A percentile compares a stretch with the other conserved stretches of the same genome.
Conservation (phyloP, 2,888 invertebrate genomes). For the Dicroscelio sp. region DNA sequence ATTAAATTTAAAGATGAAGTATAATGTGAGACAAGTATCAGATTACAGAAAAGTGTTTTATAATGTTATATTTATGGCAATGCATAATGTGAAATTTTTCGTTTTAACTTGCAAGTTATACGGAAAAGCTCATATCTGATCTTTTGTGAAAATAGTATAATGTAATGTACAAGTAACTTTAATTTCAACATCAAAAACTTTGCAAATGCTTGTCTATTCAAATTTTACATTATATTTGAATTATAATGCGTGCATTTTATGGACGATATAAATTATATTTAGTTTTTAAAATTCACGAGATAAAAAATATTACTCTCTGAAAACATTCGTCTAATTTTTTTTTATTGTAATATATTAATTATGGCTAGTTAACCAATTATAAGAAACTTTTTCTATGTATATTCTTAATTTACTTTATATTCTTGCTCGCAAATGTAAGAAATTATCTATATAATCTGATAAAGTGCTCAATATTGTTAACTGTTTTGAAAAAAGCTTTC, state of each 20-base stretch:
- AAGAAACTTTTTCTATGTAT: too few relatives aligned
- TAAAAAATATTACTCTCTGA: too few relatives aligned
- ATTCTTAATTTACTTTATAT: too few relatives aligned
- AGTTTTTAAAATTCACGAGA: too few relatives aligned
- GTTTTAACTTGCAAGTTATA: slow-evolving; percentile 57
- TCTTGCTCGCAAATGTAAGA: too few relatives aligned
- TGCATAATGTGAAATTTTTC: slow-evolving; percentile 61
- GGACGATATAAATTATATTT: background rate
- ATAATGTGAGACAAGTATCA: slow-evolving; percentile 61
- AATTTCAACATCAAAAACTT: slow-evolving; percentile 48
- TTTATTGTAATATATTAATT: too few relatives aligned
- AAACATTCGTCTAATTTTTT: too few relatives aligned
- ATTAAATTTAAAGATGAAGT: slow-evolving; percentile 65
- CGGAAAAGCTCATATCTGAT: slow-evolving; percentile 48
- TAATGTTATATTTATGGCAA: slow-evolving; percentile 72
- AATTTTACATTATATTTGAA: background rate
- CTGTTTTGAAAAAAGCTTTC: background rate
- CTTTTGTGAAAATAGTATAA: slow-evolving; percentile 41
- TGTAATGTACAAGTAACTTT: slow-evolving; percentile 43
- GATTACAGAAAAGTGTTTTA: slow-evolving; percentile 71
- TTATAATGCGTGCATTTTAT: background rate
- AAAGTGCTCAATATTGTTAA: too few relatives aligned
- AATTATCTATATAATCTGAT: too few relatives aligned
- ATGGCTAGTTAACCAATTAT: too few relatives aligned
- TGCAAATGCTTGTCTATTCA: slow-evolving; percentile 23